Evolutionary conservation across 2,797 vertebrate genomes (phyloP).

Genomic region (Champsocephalus gunnari): DNA sequence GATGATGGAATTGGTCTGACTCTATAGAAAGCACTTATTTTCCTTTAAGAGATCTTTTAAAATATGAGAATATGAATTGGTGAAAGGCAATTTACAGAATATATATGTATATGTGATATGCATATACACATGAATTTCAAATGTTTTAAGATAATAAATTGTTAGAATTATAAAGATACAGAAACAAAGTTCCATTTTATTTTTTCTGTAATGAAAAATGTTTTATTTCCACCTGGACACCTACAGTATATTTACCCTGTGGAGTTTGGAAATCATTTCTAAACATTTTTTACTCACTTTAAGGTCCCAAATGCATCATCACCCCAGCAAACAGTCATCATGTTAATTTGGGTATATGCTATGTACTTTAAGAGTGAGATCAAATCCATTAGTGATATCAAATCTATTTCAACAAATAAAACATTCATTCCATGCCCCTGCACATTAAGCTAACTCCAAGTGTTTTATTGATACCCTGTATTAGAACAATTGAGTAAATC

Average conservation of each 20-base stretch:
- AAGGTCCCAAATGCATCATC: background rate
- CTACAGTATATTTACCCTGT: too few species aligned
- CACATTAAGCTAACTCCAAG: too few species aligned
- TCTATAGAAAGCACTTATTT: constrained; percentile 83
- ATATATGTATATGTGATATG: constrained; percentile 84
- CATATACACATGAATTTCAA: constrained; percentile 87
- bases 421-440: too few species aligned
- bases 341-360: background rate
- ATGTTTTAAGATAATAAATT: constrained; percentile 89
- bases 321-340: background rate
- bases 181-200: constrained; percentile 76
- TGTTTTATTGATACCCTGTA: too few species aligned
- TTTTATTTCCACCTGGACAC: background rate
- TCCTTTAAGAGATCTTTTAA: constrained; percentile 82
- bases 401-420: too few species aligned
- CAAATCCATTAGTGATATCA: background rate
- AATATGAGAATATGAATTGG: constrained; percentile 78
- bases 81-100: constrained; percentile 85
- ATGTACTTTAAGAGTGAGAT: background rate
- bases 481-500: too few species aligned
- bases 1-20: constrained; percentile 65
- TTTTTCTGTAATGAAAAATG: constrained; percentile 10
- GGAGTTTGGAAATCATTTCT: background rate
- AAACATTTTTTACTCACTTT: background rate
- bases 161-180: constrained; percentile 88